Percentiles rank a stretch among this genome's conserved stretches.
phyloP scores from a whole-genome alignment of 92 coral and sea anemone species.

The Zoanthus sansibaricus region DNA sequence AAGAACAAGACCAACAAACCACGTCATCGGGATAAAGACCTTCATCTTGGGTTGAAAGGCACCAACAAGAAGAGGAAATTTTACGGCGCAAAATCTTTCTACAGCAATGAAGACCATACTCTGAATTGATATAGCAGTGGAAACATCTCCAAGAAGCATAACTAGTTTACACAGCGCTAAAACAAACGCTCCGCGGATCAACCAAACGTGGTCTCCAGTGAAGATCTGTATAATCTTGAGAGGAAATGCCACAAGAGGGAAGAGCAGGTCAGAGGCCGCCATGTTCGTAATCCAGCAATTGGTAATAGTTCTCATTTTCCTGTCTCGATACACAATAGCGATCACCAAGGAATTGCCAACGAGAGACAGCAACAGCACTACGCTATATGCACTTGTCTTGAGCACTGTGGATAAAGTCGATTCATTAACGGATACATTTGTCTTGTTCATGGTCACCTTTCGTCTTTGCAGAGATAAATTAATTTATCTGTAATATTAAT shows the following conservation, averaged over 20 bases:
- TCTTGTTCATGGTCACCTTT: neutral
- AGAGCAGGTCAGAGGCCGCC: slow-evolving; percentile 65
- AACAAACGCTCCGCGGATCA: slow-evolving; percentile 42
- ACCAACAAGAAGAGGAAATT: slow-evolving; percentile 52
- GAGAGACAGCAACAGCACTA: slow-evolving; percentile 51
- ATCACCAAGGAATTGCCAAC: slow-evolving; percentile 59
- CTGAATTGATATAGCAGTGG: slow-evolving; percentile 65
- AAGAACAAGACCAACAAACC: slow-evolving; percentile 46
- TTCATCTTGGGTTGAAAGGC: slow-evolving; percentile 55
- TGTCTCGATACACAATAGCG: slow-evolving; percentile 47
- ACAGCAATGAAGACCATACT: slow-evolving; percentile 63
- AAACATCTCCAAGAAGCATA: slow-evolving; percentile 59
- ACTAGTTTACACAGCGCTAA: slow-evolving; percentile 54
- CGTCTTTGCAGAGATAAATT: neutral
- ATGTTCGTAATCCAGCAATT: slow-evolving; percentile 67
- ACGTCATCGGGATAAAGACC: slow-evolving; percentile 54
- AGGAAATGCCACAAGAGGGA: slow-evolving; percentile 60
- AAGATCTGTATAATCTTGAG: slow-evolving; percentile 51
- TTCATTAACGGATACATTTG: neutral
- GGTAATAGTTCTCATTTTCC: slow-evolving; percentile 58
- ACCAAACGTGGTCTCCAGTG: slow-evolving; percentile 29
- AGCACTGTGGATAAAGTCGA: neutral
- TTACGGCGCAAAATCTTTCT: slow-evolving; percentile 63
- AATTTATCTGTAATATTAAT: neutral
- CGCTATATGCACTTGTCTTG: slow-evolving; percentile 49